Evolutionary conservation across 2,797 vertebrate species (phyloP).

Genomic region (Syngnathus acus): DNA sequence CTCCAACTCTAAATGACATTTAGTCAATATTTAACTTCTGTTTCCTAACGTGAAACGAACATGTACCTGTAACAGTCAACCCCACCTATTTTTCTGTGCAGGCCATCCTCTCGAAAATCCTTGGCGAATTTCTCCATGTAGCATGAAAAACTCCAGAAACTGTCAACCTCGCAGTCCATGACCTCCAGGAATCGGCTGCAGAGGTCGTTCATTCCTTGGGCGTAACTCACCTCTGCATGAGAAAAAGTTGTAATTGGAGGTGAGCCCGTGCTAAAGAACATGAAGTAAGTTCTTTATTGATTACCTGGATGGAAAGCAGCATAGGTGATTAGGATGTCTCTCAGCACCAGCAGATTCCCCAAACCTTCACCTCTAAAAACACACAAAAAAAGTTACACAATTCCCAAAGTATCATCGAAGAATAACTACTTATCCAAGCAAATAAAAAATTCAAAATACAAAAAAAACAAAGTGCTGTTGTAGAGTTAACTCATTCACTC

Average conservation of each 20-base stretch:
- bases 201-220: constrained; percentile 74
- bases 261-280: neutral
- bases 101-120: constrained; percentile 73
- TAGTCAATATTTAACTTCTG: neutral
- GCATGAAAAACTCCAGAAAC: constrained; percentile 76
- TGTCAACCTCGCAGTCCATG: constrained; percentile 70
- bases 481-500: too few relatives aligned
- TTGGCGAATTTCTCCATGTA: constrained; percentile 76
- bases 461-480: too few relatives aligned
- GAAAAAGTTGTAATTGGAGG: neutral
- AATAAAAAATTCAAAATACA: too few relatives aligned
- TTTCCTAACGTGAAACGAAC: neutral
- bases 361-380: constrained; percentile 62
- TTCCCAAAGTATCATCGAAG: too few relatives aligned
- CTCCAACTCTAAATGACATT: constrained; percentile 64
- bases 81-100: constrained; percentile 75
- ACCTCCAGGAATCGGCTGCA: constrained; percentile 75
- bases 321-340: constrained; percentile 74
- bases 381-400: constrained; percentile 9
- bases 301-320: constrained; percentile 74
- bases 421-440: too few relatives aligned
- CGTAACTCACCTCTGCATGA: constrained; percentile 69
- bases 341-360: constrained; percentile 68
- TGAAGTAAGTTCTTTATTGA: neutral
- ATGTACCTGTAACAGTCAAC: neutral